Evolutionary conservation across 2,113 vertebrate species (phyloP).

Genomic region (Amphiprion percula): DNA sequence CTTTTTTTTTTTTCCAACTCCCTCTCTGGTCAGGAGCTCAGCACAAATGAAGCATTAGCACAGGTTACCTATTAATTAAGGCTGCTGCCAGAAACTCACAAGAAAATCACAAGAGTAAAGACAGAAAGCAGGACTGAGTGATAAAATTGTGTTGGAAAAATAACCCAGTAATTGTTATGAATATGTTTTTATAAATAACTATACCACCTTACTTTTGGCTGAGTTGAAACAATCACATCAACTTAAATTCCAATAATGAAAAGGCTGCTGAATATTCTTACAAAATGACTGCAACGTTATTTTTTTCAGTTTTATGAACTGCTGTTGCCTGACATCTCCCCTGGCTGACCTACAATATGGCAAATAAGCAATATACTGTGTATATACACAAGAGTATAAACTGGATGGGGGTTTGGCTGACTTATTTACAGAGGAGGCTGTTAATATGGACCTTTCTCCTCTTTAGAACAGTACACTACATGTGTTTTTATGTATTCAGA

Average conservation of each 20-base stretch:
- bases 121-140: neutral
- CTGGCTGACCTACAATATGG: neutral
- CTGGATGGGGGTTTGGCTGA: neutral
- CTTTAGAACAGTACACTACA: no score
- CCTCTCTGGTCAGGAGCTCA: slow-evolving; percentile 29
- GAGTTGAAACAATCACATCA: neutral
- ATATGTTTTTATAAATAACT: neutral
- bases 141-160: neutral
- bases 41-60: slow-evolving; percentile 57
- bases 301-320: neutral
- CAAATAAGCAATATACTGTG: neutral
- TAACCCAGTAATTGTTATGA: no score
- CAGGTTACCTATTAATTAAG: slow-evolving; percentile 42
- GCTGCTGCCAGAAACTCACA: neutral
- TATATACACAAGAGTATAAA: neutral
- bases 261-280: neutral
- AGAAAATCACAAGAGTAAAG: neutral
- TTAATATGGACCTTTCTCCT: neutral
- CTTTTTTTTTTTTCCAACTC: neutral
- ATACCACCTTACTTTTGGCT: neutral
- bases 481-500: no score
- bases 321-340: neutral
- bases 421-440: neutral
- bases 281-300: neutral
- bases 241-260: neutral